These are phyloP conservation scores for Chloroceryle inda DNA, from an alignment of 2,797 vertebrate species.

Conservation along the genomic window DNA sequence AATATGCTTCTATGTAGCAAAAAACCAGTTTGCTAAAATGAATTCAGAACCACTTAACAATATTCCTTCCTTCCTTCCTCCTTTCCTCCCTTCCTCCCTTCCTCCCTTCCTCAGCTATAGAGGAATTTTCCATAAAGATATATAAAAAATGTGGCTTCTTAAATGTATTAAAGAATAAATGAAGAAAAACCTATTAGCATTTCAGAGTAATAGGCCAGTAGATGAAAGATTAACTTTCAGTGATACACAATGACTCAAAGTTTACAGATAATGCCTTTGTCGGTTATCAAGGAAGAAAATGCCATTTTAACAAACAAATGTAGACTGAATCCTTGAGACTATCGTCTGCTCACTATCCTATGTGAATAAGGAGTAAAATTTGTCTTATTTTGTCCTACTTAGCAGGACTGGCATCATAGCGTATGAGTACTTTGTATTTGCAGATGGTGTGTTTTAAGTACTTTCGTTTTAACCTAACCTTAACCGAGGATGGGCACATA, in stretches of 20 bases:
- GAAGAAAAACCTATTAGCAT: not conserved
- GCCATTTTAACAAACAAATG: not conserved
- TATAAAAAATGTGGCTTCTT: not conserved
- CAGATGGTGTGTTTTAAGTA: not conserved
- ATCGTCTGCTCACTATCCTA: not conserved
- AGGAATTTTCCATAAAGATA: constrained; percentile 7
- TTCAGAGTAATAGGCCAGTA: not conserved
- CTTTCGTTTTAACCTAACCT: not conserved
- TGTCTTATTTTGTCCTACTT: not conserved
- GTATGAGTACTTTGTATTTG: not conserved
- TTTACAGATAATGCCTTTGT: not conserved
- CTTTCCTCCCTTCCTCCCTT: too few relatives aligned
- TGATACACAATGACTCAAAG: not conserved
- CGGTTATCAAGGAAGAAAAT: not conserved
- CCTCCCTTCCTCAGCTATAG: not conserved
- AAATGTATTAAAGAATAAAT: not conserved
- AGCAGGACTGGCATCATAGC: not conserved
- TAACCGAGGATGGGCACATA: not conserved
- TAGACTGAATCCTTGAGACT: not conserved
- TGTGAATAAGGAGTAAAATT: not conserved
- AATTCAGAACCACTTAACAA: constrained; percentile 34
- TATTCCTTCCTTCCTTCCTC: not conserved
- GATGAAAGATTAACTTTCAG: not conserved
- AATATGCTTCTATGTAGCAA: constrained; percentile 33
- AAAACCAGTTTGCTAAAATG: constrained; percentile 23